These are phyloP conservation scores for Chondrilla cf. caribensis DNA, from an alignment of 37 sponge, comb jelly and placozoan species.

Conservation along the genomic window DNA sequence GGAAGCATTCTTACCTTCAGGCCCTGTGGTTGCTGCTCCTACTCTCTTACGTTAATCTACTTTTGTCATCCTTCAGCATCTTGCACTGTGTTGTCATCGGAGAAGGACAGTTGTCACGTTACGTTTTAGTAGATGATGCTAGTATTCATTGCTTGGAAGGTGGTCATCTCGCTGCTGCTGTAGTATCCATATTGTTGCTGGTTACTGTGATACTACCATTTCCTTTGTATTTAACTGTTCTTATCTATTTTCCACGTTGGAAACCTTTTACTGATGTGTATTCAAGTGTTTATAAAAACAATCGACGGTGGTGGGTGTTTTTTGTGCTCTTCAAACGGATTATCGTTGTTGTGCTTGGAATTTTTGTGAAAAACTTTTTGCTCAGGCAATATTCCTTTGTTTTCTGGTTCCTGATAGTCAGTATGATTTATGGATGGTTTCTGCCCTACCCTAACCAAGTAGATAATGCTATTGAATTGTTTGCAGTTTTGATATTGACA, in stretches of 20 bases:
- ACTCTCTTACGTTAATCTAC: conserved; percentile 64
- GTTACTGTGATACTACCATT: conserved; percentile 50
- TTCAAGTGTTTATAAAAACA: conserved; percentile 43
- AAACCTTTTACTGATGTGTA: conserved; percentile 71
- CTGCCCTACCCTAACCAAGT: conserved; percentile 48
- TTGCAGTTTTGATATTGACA: conserved; percentile 28
- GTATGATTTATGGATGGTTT: conserved; percentile 24
- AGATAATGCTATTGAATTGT: conserved; percentile 51
- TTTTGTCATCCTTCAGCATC: conserved; percentile 46
- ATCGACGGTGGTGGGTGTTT: conserved; percentile 52
- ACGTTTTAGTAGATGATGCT: conserved; percentile 53
- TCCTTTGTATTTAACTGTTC: conserved; percentile 37
- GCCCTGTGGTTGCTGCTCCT: conserved; percentile 67
- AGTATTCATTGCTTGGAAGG: conserved; percentile 46
- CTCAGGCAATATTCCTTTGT: conserved; percentile 42
- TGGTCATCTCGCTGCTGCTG: conserved; percentile 44
- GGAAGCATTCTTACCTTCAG: conserved; percentile 59
- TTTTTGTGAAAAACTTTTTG: conserved; percentile 40
- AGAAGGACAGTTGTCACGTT: neutral
- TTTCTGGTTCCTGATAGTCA: conserved; percentile 10
- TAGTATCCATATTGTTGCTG: conserved; percentile 34
- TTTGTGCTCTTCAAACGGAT: conserved; percentile 36
- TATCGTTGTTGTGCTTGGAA: conserved; percentile 46
- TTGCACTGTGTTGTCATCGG: conserved; percentile 47
- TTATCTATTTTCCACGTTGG: conserved; percentile 27